Percentiles rank a stretch among this genome's conserved stretches.
phyloP scores from a whole-genome alignment of 2,888 invertebrate species.

The Drosophila monieri region DNA sequence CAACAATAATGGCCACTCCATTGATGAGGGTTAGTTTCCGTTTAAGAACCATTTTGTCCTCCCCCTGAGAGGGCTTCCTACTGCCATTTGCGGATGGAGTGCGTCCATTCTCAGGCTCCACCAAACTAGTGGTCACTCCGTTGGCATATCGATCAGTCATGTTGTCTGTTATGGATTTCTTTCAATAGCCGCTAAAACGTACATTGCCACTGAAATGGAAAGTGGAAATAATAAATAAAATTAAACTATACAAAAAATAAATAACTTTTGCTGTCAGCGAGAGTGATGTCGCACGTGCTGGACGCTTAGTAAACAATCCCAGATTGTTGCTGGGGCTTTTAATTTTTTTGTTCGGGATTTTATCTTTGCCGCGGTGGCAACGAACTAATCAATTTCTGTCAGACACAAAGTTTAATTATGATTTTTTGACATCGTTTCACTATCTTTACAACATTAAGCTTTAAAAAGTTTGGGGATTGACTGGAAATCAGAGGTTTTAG shows the following conservation, averaged over 20 bases:
- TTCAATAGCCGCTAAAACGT: slow-evolving; percentile 10
- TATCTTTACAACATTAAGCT: slow-evolving; percentile 30
- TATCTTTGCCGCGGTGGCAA: slow-evolving; percentile 25
- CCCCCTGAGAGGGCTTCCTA: slow-evolving; percentile 7
- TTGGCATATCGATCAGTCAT: slow-evolving; percentile 80
- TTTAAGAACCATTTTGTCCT: slow-evolving; percentile 88
- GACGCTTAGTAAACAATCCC: slow-evolving; percentile 26
- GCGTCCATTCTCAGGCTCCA: slow-evolving; percentile 55
- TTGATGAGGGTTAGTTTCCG: slow-evolving; percentile 93
- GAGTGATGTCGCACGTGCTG: slow-evolving; percentile 20
- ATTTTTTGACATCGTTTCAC: slow-evolving; percentile 10
- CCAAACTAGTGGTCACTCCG: slow-evolving; percentile 74
- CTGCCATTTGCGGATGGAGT: neutral
- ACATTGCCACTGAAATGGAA: slow-evolving; percentile 62
- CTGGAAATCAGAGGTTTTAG: neutral
- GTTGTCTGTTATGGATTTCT: slow-evolving; percentile 14
- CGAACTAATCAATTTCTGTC: slow-evolving; percentile 21
- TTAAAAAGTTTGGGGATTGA: slow-evolving; percentile 11
- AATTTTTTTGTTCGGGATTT: slow-evolving; percentile 8
- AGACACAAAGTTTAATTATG: slow-evolving; percentile 30
- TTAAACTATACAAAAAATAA: slow-evolving; percentile 6
- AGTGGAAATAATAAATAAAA: neutral
- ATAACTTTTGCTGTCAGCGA: slow-evolving; percentile 7
- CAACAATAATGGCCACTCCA: slow-evolving; percentile 94
- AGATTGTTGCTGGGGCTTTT: neutral